These are phyloP conservation scores for Apoda limacodes DNA, from an alignment of 2,888 invertebrate genomes.

Conservation along the genomic window DNA sequence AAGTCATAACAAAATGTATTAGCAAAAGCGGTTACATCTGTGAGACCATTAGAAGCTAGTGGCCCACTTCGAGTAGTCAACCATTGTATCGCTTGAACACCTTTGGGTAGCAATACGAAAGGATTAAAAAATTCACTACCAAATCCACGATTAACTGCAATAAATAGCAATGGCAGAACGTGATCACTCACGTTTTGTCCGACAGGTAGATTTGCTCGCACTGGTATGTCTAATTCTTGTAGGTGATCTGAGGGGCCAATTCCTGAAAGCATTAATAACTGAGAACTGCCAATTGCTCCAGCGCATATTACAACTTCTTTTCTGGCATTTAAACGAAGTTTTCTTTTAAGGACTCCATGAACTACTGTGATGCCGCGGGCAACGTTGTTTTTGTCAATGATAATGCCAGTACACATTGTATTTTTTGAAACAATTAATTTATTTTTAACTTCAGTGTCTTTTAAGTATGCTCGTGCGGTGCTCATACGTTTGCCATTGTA, in stretches of 20 bases:
- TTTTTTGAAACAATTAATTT: slow-evolving; percentile 30
- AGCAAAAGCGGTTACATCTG: slow-evolving; percentile 30
- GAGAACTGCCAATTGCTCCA: slow-evolving; percentile 37
- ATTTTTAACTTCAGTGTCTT: slow-evolving; percentile 24
- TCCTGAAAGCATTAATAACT: no score
- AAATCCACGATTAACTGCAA: slow-evolving; percentile 33
- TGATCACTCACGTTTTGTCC: slow-evolving; percentile 42
- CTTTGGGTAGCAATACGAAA: slow-evolving; percentile 8
- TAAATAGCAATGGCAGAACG: slow-evolving; percentile 25
- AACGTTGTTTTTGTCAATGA: slow-evolving; percentile 29
- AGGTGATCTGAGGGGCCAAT: no score
- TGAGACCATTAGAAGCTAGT: slow-evolving; percentile 35
- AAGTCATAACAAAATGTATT: slow-evolving; percentile 40
- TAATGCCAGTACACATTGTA: slow-evolving; percentile 33
- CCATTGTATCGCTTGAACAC: slow-evolving; percentile 20
- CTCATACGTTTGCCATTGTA: no score
- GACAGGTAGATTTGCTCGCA: no score
- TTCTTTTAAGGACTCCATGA: slow-evolving; percentile 10
- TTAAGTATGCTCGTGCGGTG: slow-evolving; percentile 37
- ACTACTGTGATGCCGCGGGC: no score
- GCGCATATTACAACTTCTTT: slow-evolving; percentile 43
- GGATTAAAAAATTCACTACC: no score
- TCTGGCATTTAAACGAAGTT: slow-evolving; percentile 26
- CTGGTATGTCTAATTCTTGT: no score
- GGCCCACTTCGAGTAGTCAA: slow-evolving; percentile 25